These are phyloP conservation scores for Hylaeus volcanicus DNA, from an alignment of 1,140 invertebrate genomes.

Conservation along the genomic window DNA sequence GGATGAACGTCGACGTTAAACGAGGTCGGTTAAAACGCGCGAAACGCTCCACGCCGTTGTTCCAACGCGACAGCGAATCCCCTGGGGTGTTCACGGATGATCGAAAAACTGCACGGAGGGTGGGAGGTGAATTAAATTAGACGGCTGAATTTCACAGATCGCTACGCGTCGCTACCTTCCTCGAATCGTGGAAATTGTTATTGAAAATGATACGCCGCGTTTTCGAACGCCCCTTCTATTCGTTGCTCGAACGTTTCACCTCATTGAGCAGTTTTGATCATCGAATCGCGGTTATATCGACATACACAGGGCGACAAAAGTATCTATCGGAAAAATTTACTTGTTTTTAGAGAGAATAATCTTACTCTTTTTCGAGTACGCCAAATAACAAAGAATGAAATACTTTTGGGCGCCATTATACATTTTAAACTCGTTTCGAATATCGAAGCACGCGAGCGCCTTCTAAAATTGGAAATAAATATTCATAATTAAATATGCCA, in stretches of 20 bases:
- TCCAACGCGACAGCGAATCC: slow-evolving; percentile 7
- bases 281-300: background rate
- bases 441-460: no score
- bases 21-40: slow-evolving; percentile 8
- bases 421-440: no score
- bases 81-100: slow-evolving; percentile 24
- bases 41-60: slow-evolving; percentile 2
- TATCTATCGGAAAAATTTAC: no score
- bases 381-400: no score
- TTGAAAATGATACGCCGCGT: slow-evolving; percentile 10
- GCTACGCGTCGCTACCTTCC: slow-evolving; percentile 9
- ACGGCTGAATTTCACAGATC: slow-evolving; percentile 36
- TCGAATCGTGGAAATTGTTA: slow-evolving; percentile 18
- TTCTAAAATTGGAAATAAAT: no score
- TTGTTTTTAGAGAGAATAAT: no score
- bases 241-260: background rate
- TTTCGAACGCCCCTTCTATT: background rate
- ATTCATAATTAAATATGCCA: no score
- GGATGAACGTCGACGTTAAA: slow-evolving; percentile 14
- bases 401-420: no score
- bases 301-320: no score
- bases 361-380: no score
- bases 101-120: slow-evolving; percentile 23
- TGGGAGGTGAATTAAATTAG: slow-evolving; percentile 30
- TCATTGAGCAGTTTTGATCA: background rate